These are phyloP conservation scores for Lepidochitona cinerea DNA, from an alignment of 2,888 invertebrate genomes.

Conservation along the genomic window DNA sequence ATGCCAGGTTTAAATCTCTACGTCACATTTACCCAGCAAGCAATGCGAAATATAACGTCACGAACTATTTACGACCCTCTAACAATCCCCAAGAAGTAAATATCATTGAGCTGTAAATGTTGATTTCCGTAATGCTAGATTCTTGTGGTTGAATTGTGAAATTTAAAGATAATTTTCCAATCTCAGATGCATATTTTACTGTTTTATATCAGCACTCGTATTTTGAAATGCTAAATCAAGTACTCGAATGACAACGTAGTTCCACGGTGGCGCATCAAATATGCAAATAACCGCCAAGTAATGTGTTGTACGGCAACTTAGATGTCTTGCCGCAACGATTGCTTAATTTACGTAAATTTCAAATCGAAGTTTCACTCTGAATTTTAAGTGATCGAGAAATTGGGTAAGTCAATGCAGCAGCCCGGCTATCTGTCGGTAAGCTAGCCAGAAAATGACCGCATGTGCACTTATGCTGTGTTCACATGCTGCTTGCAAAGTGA, in stretches of 20 bases:
- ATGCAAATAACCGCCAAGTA: not conserved
- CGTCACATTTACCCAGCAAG: conserved; percentile 1
- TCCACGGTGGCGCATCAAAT: not conserved
- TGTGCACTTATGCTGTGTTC: not conserved
- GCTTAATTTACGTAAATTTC: not conserved
- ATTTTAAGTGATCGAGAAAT: not conserved
- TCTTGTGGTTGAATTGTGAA: too few species aligned
- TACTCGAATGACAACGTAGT: not conserved
- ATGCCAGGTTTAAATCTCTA: conserved; percentile 13
- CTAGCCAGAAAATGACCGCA: not conserved
- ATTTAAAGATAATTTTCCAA: too few species aligned
- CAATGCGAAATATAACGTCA: conserved; percentile 37
- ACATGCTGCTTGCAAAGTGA: not conserved
- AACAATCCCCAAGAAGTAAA: not conserved
- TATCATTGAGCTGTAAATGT: not conserved
- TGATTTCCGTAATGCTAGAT: too few species aligned
- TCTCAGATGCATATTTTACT: too few species aligned
- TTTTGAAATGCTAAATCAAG: not conserved
- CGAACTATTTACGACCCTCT: conserved; percentile 32
- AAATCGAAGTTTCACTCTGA: not conserved
- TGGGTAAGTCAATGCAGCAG: not conserved
- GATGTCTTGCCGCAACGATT: not conserved
- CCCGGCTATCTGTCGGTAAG: not conserved
- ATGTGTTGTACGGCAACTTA: conserved; percentile 2
- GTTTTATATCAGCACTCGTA: too few species aligned